Conservation (phyloP, 2,113 vertebrate genomes). For the Alces alces region DNA sequence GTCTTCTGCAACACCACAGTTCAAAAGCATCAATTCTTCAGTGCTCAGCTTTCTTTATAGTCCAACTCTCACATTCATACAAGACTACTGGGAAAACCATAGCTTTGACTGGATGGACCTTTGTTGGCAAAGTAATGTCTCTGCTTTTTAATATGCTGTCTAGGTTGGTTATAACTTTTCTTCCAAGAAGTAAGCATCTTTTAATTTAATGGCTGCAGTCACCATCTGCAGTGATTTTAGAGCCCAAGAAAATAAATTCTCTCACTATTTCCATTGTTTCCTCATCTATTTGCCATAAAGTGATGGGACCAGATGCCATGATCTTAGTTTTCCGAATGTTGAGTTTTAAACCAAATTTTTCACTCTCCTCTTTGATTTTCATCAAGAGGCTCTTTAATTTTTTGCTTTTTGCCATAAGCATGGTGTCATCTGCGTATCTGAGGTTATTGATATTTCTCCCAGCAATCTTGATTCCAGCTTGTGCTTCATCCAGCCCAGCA, state of each 20-base stretch:
- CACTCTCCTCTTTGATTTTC: background rate
- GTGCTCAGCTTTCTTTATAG: background rate
- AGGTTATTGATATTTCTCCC: background rate
- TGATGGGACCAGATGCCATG: background rate
- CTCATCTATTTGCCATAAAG: background rate
- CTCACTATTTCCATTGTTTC: background rate
- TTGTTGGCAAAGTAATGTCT: background rate
- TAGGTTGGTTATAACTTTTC: background rate
- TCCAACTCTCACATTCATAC: background rate
- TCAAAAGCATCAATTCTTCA: background rate
- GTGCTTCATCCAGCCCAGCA: background rate
- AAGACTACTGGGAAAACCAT: background rate
- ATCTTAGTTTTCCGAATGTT: background rate
- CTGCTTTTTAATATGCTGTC: background rate
- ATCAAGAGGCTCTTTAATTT: background rate
- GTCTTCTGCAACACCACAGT: background rate
- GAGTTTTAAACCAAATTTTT: background rate
- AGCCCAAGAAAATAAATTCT: background rate
- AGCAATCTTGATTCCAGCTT: background rate
- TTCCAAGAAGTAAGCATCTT: background rate
- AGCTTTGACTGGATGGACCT: background rate
- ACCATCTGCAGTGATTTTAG: background rate
- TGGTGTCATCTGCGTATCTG: background rate
- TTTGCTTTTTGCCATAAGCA: background rate
- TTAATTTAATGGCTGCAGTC: background rate